Conservation (phyloP, 2,888 invertebrate species). For the Caenorhabditis sp. region DNA sequence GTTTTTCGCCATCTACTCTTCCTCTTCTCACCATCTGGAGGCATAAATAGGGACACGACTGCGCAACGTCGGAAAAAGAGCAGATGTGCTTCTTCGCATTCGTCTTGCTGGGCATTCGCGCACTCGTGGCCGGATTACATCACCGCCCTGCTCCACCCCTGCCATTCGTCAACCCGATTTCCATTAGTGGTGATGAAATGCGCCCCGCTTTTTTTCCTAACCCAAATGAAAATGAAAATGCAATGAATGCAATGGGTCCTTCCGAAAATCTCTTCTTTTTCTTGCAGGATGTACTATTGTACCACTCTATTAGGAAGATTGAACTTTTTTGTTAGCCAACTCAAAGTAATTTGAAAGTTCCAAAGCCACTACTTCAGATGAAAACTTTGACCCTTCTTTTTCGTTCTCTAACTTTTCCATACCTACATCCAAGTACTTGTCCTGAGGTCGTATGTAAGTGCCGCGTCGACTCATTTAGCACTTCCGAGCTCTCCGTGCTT, state of each 20-base stretch:
- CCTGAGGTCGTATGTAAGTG: constrained; percentile 8
- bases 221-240: constrained; percentile 36
- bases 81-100: constrained; percentile 50
- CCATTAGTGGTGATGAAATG: constrained; percentile 61
- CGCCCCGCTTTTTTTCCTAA: constrained; percentile 6
- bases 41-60: constrained; percentile 19
- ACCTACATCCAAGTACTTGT: neutral
- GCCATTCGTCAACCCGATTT: constrained; percentile 56
- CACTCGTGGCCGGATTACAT: constrained; percentile 54
- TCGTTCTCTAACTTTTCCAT: neutral
- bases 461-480: constrained; percentile 51
- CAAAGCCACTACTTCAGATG: no score
- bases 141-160: constrained; percentile 11
- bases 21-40: constrained; percentile 52
- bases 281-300: constrained; percentile 20
- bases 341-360: no score
- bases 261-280: neutral
- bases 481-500: constrained; percentile 51
- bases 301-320: constrained; percentile 11
- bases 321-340: neutral
- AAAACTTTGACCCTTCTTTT: no score
- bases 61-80: constrained; percentile 36
- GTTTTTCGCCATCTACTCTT: constrained; percentile 8
- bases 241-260: neutral
- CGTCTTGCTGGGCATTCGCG: constrained; percentile 2